Evolutionary conservation across 2,888 invertebrate genomes (phyloP).

Genomic region (Magallana nippona): DNA sequence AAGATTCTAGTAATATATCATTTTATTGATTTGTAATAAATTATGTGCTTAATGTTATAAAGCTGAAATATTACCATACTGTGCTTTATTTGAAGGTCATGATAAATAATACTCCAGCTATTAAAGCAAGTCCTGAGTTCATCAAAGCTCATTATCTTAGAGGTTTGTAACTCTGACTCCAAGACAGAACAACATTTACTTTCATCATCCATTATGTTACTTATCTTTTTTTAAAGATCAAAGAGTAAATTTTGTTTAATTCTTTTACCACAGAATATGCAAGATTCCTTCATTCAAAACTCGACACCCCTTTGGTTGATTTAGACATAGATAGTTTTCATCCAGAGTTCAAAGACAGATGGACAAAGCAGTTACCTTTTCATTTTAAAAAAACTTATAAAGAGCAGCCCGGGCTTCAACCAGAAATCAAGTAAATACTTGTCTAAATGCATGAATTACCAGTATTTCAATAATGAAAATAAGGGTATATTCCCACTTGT

Average conservation of each 20-base stretch:
- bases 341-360: slow-evolving; percentile 69
- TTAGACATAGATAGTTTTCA: slow-evolving; percentile 51
- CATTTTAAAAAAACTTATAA: slow-evolving; percentile 68
- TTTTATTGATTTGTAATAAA: too few relatives aligned
- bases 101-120: slow-evolving; percentile 64
- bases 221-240: background rate
- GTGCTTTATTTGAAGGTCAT: slow-evolving; percentile 61
- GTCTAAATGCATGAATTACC: too few relatives aligned
- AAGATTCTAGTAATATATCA: too few relatives aligned
- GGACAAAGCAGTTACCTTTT: slow-evolving; percentile 69
- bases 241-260: background rate
- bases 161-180: slow-evolving; percentile 56
- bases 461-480: too few relatives aligned
- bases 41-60: background rate
- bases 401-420: slow-evolving; percentile 74
- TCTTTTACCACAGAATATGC: slow-evolving; percentile 67
- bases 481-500: too few relatives aligned
- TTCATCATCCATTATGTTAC: too few relatives aligned
- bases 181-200: too few relatives aligned
- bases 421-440: slow-evolving; percentile 63
- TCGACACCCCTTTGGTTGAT: slow-evolving; percentile 66
- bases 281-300: slow-evolving; percentile 70
- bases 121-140: slow-evolving; percentile 71
- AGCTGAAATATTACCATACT: background rate
- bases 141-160: slow-evolving; percentile 73